Evolutionary conservation across 2,888 invertebrate genomes (phyloP).

Genomic region (Polylopha cassiicola): DNA sequence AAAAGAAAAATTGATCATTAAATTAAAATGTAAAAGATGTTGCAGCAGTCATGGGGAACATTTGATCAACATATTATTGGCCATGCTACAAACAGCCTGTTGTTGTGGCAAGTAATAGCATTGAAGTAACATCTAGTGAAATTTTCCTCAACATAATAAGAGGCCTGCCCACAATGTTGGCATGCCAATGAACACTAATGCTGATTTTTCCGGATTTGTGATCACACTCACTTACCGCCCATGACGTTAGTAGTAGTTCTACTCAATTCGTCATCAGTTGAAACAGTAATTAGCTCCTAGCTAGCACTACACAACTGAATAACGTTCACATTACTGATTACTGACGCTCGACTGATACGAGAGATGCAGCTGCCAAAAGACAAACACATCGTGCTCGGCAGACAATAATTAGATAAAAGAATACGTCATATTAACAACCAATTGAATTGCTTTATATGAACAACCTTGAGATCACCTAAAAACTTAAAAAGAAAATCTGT

Average conservation of each 20-base stretch:
- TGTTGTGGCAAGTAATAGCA: constrained; percentile 7
- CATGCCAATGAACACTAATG: constrained; percentile 19
- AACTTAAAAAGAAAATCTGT: constrained; percentile 42
- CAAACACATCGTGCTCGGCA: constrained; percentile 41
- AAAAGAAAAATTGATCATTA: too few species aligned
- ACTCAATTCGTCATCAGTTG: constrained; percentile 46
- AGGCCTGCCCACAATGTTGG: constrained; percentile 15
- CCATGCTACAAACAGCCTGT: constrained; percentile 9
- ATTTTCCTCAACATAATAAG: constrained; percentile 11
- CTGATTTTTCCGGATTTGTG: constrained; percentile 17
- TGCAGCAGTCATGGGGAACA: too few species aligned
- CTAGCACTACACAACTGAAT: constrained; percentile 30
- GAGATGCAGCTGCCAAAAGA: constrained; percentile 36
- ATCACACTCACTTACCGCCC: constrained; percentile 57
- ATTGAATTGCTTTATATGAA: constrained; percentile 39
- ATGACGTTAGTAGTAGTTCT: constrained; percentile 47
- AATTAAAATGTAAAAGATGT: too few species aligned
- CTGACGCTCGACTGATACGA: constrained; percentile 13
- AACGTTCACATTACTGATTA: constrained; percentile 12
- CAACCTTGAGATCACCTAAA: constrained; percentile 65
- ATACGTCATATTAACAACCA: constrained; percentile 49
- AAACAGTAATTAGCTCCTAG: constrained; percentile 41
- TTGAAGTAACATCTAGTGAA: constrained; percentile 1
- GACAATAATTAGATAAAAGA: constrained; percentile 61
- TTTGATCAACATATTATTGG: constrained; percentile 8